Percentiles rank a stretch among this genome's conserved stretches.
Evolutionary conservation across 2,113 vertebrate genomes (phyloP).

Genomic region (Gadus macrocephalus): DNA sequence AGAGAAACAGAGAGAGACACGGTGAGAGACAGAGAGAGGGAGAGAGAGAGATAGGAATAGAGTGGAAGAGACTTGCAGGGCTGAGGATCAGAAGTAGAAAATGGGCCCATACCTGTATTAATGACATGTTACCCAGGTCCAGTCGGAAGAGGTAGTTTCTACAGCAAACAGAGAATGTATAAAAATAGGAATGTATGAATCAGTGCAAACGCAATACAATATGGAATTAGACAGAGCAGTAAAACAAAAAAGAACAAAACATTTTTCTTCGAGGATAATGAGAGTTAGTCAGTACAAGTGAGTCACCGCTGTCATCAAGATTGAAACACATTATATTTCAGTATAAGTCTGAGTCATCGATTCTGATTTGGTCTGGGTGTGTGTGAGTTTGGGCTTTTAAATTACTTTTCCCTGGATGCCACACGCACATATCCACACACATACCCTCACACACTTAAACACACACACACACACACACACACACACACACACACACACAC

Average conservation of each 20-base stretch:
- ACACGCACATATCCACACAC: not conserved
- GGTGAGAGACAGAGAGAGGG: not conserved
- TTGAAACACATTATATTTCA: slow-evolving; percentile 9
- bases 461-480: not conserved
- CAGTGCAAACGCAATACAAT: not conserved
- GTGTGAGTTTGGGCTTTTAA: not conserved
- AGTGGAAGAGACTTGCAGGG: not conserved
- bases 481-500: not conserved
- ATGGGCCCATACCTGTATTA: slow-evolving; percentile 83
- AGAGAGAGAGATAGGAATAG: not conserved
- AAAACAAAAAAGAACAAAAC: not conserved
- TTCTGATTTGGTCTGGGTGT: not conserved
- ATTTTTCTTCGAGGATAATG: slow-evolving; percentile 15
- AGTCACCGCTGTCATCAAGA: not conserved
- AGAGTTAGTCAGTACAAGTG: not conserved
- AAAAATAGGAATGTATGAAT: not conserved
- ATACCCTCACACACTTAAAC: not conserved
- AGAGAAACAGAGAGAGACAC: not conserved
- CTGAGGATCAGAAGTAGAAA: not conserved
- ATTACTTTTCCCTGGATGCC: not conserved
- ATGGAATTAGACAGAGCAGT: not conserved
- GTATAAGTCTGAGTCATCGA: not conserved
- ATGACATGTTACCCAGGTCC: slow-evolving; percentile 89
- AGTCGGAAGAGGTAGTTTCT: slow-evolving; percentile 99
- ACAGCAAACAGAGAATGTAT: slow-evolving; percentile 26